Evolutionary conservation across 2,888 invertebrate genomes (phyloP), one percentile per base, ranked within the genome.

Genomic region (Diaperis boleti): DNA sequence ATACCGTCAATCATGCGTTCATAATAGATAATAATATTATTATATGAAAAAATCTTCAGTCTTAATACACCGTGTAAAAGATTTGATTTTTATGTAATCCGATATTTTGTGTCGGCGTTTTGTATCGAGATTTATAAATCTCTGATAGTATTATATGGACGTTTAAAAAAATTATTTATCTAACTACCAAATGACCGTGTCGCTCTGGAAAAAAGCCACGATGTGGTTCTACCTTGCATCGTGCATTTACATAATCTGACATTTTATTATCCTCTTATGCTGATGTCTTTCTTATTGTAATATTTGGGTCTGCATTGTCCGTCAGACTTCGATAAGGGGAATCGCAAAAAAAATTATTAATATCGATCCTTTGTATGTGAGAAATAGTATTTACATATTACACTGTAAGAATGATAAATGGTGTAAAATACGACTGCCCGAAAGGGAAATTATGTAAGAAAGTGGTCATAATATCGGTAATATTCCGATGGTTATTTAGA

Each of bases 11-110:
- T 63, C 63, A 59, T 59, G 64, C 64, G 59, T 64, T 64, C 42
- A 64, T 64, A 64, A 64, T 64, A 64, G 59, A 64, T 64, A 64
- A 64, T 64, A 59, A 64, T 64, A 64, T 59, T 64, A 64, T 49
- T 64, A 59, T 35, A 44, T 54, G 5, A 42, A 52, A 50, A 63
- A 61, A 39, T 22, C 18, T 52, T 29, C 11, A 4, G n/a, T 31
- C 29, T n/a, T 29, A 54, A 54, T 54, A 15, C 41, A 14, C 10
- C 54, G 54, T 42, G 54, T 54, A 54, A 54, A 54, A 29, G 45
- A 17, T 37, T 35, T 13, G 52, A 52, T 52, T 52, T 52, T 52
- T 52, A 52, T 39, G 52, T 37, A 50, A 50, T 37, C 37, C 18
- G 37, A 37, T 50, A 31, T 29, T 14, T 42, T 15, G 20, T 49